phyloP scores from a whole-genome alignment of 2,113 vertebrate species.

The Brachyhypopomus occidentalis region DNA sequence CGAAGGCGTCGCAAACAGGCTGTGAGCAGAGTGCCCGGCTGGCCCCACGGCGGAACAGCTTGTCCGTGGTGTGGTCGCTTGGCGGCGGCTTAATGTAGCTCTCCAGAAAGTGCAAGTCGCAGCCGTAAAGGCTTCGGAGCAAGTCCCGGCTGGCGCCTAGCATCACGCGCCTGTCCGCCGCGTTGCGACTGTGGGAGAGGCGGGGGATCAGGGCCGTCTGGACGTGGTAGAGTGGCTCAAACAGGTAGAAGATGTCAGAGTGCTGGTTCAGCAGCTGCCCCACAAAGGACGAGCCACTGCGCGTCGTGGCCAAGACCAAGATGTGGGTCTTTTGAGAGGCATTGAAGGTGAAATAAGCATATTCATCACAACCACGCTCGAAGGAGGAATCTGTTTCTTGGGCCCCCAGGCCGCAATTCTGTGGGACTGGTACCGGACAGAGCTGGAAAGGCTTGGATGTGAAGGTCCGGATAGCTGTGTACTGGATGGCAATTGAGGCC shows the following conservation, averaged over 20 bases:
- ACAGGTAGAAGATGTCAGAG: slow-evolving; percentile 95
- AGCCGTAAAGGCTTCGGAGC: slow-evolving; percentile 89
- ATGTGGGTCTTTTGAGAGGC: slow-evolving; percentile 88
- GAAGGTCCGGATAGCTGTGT: slow-evolving; percentile 96
- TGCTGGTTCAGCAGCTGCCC: slow-evolving; percentile 98
- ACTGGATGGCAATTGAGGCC: slow-evolving; percentile 97
- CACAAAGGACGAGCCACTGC: slow-evolving; percentile 93
- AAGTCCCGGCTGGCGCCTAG: slow-evolving; percentile 92
- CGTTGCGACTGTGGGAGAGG: slow-evolving; percentile 84
- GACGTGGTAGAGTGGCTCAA: slow-evolving; percentile 96
- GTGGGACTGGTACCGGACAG: slow-evolving; percentile 82
- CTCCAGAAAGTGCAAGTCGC: slow-evolving; percentile 92
- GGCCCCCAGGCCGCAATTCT: slow-evolving; percentile 82
- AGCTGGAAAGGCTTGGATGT: slow-evolving; percentile 93
- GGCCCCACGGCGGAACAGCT: slow-evolving; percentile 90
- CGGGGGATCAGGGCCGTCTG: slow-evolving; percentile 90
- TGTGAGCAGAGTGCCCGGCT: slow-evolving; percentile 90
- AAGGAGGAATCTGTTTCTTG: slow-evolving; percentile 81
- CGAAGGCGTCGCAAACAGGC: slow-evolving; percentile 83
- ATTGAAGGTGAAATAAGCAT: slow-evolving; percentile 81
- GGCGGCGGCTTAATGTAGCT: slow-evolving; percentile 94
- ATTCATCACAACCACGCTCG: slow-evolving; percentile 87
- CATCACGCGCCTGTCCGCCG: slow-evolving; percentile 85
- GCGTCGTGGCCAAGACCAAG: slow-evolving; percentile 92
- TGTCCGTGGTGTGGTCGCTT: slow-evolving; percentile 88